These are phyloP conservation scores for Philotrypesis tridentata DNA, from an alignment of 1,140 invertebrate genomes.

Conservation along the genomic window DNA sequence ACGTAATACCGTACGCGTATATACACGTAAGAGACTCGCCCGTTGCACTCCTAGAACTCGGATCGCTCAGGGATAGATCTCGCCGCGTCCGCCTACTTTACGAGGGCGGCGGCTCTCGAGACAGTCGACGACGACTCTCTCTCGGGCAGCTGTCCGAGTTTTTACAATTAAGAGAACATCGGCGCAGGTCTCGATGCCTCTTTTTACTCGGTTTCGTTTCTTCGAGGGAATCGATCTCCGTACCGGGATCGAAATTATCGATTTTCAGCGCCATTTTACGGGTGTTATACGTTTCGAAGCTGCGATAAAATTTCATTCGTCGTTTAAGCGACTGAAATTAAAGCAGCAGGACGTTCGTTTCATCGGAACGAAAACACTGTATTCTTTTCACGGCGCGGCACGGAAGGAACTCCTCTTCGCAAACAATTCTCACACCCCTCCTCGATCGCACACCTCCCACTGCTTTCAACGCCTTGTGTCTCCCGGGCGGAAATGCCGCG, in stretches of 20 bases:
- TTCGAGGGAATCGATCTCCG: too few species aligned
- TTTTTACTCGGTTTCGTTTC: too few species aligned
- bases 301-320: too few species aligned
- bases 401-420: background rate
- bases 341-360: too few species aligned
- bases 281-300: too few species aligned
- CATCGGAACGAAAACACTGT: background rate
- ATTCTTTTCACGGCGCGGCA: background rate
- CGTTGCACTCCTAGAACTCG: background rate
- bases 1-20: background rate
- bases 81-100: background rate
- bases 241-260: too few species aligned
- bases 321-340: too few species aligned
- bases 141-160: background rate
- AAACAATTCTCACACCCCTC: background rate
- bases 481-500: background rate
- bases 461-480: background rate
- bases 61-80: background rate
- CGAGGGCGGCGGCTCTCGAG: background rate
- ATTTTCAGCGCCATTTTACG: too few species aligned
- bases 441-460: too few species aligned
- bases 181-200: too few species aligned
- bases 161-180: background rate
- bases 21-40: background rate
- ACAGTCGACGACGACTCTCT: background rate